phyloP scores from a whole-genome alignment of 2,888 invertebrate genomes.

The Campopleginae sp. region DNA sequence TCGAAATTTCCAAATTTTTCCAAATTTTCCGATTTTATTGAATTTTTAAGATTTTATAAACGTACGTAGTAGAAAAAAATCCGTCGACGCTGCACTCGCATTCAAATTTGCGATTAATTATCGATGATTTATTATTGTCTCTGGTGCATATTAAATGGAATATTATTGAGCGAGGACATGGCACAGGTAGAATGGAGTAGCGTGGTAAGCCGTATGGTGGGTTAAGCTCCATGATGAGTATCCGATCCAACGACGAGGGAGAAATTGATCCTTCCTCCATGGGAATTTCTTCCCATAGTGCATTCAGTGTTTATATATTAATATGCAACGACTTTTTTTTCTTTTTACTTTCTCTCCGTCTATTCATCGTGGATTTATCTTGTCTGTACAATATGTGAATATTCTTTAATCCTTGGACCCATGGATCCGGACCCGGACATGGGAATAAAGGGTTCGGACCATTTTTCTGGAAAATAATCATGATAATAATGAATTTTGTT shows the following conservation, averaged over 20 bases:
- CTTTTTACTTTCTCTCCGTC: slow-evolving; percentile 13
- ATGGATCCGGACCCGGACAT: slow-evolving; percentile 31
- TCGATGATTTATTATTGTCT: slow-evolving; percentile 26
- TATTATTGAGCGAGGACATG: slow-evolving; percentile 2
- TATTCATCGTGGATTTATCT: slow-evolving; percentile 33
- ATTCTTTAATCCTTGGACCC: slow-evolving; percentile 48
- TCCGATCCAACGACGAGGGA: slow-evolving; percentile 2
- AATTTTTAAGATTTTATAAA: background rate
- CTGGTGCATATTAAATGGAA: slow-evolving; percentile 1
- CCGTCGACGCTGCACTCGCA: slow-evolving; percentile 16
- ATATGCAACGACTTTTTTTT: slow-evolving; percentile 52
- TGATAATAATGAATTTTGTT: slow-evolving; percentile 9
- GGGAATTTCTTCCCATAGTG: slow-evolving; percentile 31
- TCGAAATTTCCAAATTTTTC: background rate
- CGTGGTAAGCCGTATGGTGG: background rate
- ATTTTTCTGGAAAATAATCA: background rate
- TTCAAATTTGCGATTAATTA: slow-evolving; percentile 51
- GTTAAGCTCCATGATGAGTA: slow-evolving; percentile 22
- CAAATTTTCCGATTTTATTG: background rate
- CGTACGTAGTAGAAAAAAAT: slow-evolving; percentile 2
- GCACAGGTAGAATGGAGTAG: slow-evolving; percentile 18
- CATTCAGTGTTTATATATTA: slow-evolving; percentile 60
- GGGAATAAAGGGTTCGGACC: slow-evolving; percentile 1
- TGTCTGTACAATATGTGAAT: slow-evolving; percentile 4
- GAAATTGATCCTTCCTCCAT: slow-evolving; percentile 13